phyloP scores from a whole-genome alignment of 2,797 vertebrate species.

The Argyrosomus regius region DNA sequence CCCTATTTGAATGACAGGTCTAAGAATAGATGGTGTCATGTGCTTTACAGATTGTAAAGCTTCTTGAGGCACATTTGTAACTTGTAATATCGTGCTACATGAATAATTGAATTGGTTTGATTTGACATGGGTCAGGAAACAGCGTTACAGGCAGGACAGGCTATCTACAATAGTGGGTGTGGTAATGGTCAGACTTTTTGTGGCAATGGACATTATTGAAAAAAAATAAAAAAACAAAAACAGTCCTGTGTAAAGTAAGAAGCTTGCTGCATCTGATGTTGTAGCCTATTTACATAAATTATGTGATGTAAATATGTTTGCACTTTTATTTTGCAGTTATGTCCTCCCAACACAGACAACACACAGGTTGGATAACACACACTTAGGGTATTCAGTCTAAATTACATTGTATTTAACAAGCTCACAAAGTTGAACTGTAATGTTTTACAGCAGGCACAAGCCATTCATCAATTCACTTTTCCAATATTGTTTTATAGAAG shows the following conservation, averaged over 20 bases:
- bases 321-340: not conserved
- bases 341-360: not conserved
- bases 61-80: not conserved
- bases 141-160: not conserved
- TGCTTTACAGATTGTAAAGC: not conserved
- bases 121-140: not conserved
- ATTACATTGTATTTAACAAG: not conserved
- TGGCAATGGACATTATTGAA: too few species aligned
- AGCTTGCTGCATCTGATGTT: too few species aligned
- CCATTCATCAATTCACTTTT: not conserved
- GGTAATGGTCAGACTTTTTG: not conserved
- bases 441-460: slow-evolving; percentile 5
- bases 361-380: not conserved
- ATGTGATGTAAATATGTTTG: too few species aligned
- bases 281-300: not conserved
- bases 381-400: not conserved
- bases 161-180: not conserved
- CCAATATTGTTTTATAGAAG: not conserved
- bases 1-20: not conserved
- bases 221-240: not conserved
- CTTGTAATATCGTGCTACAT: not conserved
- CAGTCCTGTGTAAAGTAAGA: too few species aligned
- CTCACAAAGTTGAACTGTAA: not conserved
- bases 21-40: not conserved
- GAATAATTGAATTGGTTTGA: too few species aligned